phyloP scores from a whole-genome alignment of 2,797 vertebrate genomes.

The Acipenser transmontanus region DNA sequence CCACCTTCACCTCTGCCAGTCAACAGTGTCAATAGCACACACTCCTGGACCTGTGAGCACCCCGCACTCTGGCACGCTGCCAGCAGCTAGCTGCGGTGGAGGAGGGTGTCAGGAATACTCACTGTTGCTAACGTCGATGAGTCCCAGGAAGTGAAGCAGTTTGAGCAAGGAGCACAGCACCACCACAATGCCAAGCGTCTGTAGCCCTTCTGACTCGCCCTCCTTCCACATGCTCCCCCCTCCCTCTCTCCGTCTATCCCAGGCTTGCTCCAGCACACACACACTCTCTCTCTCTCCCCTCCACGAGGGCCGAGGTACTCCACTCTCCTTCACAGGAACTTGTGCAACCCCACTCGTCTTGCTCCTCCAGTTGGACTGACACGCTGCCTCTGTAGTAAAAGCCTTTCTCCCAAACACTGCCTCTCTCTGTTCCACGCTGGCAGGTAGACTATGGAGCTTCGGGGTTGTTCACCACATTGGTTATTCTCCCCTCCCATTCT shows the following conservation, averaged over 20 bases:
- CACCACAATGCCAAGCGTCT: conserved; percentile 61
- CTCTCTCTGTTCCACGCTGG: neutral
- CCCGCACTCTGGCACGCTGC: neutral
- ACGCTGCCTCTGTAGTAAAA: neutral
- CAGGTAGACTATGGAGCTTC: neutral
- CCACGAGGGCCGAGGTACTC: neutral
- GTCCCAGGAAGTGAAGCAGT: conserved; percentile 20
- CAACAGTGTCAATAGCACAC: neutral
- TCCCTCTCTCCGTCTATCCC: conserved; percentile 13
- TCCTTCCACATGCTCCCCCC: neutral
- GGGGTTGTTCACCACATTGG: no score
- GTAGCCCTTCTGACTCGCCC: conserved; percentile 54
- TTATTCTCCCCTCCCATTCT: neutral
- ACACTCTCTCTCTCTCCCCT: conserved; percentile 15
- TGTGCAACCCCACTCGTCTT: neutral
- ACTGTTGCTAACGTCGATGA: conserved; percentile 63
- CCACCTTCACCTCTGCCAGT: no score
- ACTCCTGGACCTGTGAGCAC: neutral
- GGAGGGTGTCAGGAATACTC: conserved; percentile 30
- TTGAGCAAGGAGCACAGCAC: conserved; percentile 26
- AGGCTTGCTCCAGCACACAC: conserved; percentile 17
- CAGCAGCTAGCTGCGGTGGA: neutral
- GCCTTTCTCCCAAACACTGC: neutral
- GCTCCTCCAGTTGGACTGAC: neutral
- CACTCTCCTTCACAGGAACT: neutral